Conservation (phyloP, 2,888 invertebrate species). For the Trypoxylon attenuatum region DNA sequence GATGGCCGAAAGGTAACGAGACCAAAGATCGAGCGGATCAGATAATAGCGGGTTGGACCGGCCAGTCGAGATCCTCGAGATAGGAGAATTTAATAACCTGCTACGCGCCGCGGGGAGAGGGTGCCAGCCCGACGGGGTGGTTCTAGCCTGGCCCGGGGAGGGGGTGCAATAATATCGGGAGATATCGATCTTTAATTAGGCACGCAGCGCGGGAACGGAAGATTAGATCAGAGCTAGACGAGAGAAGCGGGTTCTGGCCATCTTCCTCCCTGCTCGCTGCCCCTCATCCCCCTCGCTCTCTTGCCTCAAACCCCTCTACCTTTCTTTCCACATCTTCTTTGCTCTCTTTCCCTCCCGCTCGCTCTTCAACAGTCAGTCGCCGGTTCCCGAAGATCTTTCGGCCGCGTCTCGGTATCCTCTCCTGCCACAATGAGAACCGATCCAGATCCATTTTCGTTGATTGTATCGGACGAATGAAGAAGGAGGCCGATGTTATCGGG, state of each 20-base stretch:
- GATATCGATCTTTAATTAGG: conserved; percentile 75
- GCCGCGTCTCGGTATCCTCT: conserved; percentile 2
- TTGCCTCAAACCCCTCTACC: conserved; percentile 10
- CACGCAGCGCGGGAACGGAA: conserved; percentile 72
- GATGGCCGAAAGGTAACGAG: conserved; percentile 62
- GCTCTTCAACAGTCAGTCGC: conserved; percentile 17
- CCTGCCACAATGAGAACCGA: conserved; percentile 49
- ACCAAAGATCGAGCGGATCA: conserved; percentile 67
- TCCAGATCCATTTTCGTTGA: conserved; percentile 55
- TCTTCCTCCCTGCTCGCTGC: conserved; percentile 37
- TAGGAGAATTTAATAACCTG: conserved; percentile 74
- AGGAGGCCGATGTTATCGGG: conserved; percentile 30
- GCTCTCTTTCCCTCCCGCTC: background rate
- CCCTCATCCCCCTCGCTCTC: conserved; percentile 1
- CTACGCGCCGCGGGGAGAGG: conserved; percentile 48
- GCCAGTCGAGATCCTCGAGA: conserved; percentile 71
- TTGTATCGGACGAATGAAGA: conserved; percentile 41
- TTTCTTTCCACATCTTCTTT: conserved; percentile 5
- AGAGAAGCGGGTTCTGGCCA: conserved; percentile 58
- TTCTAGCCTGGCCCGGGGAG: conserved; percentile 41
- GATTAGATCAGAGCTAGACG: conserved; percentile 71
- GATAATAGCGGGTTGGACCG: conserved; percentile 65
- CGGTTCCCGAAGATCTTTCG: conserved; percentile 1
- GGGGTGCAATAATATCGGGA: conserved; percentile 73
- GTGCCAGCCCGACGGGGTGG: conserved; percentile 34